phyloP scores from a whole-genome alignment of 2,888 invertebrate species.

The Sympetrum striolatum region DNA sequence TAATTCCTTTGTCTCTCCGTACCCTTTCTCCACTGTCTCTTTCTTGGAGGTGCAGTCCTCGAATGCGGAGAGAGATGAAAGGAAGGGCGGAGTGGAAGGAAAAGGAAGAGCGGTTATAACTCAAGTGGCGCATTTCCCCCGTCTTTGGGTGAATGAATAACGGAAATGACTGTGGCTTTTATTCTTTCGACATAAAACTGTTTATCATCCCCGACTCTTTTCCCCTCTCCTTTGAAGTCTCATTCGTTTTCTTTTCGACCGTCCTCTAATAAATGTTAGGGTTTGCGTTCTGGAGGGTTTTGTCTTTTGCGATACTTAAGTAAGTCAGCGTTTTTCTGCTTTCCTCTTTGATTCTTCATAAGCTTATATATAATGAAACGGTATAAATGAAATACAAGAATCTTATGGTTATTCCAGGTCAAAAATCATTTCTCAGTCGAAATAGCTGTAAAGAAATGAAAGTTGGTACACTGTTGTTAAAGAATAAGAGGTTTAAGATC shows the following conservation, averaged over 20 bases:
- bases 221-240: neutral
- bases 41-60: neutral
- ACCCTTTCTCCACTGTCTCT: neutral
- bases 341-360: too few relatives aligned
- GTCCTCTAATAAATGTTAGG: too few relatives aligned
- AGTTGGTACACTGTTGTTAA: too few relatives aligned
- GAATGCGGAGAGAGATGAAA: neutral
- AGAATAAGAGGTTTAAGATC: too few relatives aligned
- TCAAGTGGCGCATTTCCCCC: neutral
- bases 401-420: too few relatives aligned
- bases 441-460: too few relatives aligned
- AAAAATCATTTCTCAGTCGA: too few relatives aligned
- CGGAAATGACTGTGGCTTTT: slow-evolving; percentile 27
- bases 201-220: neutral
- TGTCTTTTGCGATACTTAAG: too few relatives aligned
- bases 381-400: too few relatives aligned
- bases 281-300: too few relatives aligned
- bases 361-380: too few relatives aligned
- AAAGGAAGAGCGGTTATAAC: neutral
- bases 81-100: neutral
- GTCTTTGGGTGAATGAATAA: slow-evolving; percentile 20
- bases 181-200: slow-evolving; percentile 3
- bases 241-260: neutral
- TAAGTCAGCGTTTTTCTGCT: too few relatives aligned
- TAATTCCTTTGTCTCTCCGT: neutral